Conservation (phyloP, 2,797 vertebrate genomes). For the Silurus aristotelis region DNA sequence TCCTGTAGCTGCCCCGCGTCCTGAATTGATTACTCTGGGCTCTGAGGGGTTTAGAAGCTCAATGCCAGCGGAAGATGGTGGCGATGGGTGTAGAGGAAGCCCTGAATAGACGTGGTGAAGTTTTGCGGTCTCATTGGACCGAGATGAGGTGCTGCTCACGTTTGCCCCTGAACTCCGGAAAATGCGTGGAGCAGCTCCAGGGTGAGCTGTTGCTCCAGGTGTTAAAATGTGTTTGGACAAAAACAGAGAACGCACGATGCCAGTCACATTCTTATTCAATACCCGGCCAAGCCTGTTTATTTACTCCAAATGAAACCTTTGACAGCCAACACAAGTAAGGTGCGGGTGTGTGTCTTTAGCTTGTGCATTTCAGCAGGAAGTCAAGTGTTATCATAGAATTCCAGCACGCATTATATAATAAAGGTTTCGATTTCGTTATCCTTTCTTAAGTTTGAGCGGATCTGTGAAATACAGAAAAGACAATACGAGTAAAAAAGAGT, state of each 20-base stretch:
- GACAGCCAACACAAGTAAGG: conserved; percentile 11
- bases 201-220: conserved; percentile 46
- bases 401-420: not conserved
- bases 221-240: conserved; percentile 44
- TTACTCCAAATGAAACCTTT: conserved; percentile 47
- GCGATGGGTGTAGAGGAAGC: not conserved
- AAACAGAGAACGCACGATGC: conserved; percentile 25
- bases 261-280: conserved; percentile 27
- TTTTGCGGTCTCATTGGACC: not conserved
- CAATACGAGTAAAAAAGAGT: no score
- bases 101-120: not conserved
- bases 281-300: conserved; percentile 5
- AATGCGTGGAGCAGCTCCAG: conserved; percentile 26
- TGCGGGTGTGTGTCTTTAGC: conserved; percentile 1
- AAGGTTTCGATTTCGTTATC: not conserved
- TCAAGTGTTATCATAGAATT: not conserved
- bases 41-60: conserved; percentile 16
- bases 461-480: not conserved
- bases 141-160: not conserved
- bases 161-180: conserved; percentile 20
- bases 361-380: no score
- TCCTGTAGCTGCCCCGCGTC: not conserved
- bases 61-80: not conserved
- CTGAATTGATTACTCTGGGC: conserved; percentile 32
- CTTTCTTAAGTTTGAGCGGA: not conserved